Percentiles rank a stretch among this genome's conserved stretches.
These are phyloP conservation scores for Bombus affinis DNA, from an alignment of 1,140 invertebrate genomes.

Conservation along the genomic window DNA sequence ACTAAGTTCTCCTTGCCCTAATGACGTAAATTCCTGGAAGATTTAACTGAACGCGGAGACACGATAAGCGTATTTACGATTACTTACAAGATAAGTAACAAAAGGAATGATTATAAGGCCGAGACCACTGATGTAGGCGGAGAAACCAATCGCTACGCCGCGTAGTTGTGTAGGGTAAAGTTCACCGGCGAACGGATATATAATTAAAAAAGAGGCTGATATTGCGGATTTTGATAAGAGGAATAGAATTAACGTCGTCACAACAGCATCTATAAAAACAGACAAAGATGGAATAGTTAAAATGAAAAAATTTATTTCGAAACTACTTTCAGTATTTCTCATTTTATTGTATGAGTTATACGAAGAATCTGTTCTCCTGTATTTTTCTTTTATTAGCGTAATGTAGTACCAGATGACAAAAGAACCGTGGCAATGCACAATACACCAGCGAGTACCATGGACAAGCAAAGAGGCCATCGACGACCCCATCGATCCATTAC, in stretches of 20 bases:
- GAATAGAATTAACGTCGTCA: slow-evolving; percentile 89
- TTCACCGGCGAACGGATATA: slow-evolving; percentile 95
- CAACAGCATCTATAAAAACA: slow-evolving; percentile 87
- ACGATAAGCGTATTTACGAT: slow-evolving; percentile 40
- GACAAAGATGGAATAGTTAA: too few relatives aligned
- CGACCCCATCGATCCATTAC: slow-evolving; percentile 92
- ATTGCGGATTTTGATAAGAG: slow-evolving; percentile 94
- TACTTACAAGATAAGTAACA: slow-evolving; percentile 92
- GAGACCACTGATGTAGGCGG: slow-evolving; percentile 93
- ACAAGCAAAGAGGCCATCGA: slow-evolving; percentile 91
- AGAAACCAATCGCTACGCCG: slow-evolving; percentile 94
- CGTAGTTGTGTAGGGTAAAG: slow-evolving; percentile 93
- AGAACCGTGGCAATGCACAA: slow-evolving; percentile 92
- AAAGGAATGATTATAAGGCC: slow-evolving; percentile 95
- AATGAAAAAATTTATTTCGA: not conserved
- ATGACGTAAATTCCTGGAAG: slow-evolving; percentile 23
- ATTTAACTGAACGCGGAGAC: not conserved
- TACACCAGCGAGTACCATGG: slow-evolving; percentile 91
- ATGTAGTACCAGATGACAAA: slow-evolving; percentile 86
- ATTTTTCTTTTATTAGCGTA: not conserved
- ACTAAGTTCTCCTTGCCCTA: slow-evolving; percentile 93
- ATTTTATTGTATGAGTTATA: not conserved
- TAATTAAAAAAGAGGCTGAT: slow-evolving; percentile 94
- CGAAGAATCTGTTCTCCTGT: not conserved
- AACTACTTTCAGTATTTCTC: not conserved